phyloP scores from a whole-genome alignment of 2,888 invertebrate genomes.

The Polia nebulosa region DNA sequence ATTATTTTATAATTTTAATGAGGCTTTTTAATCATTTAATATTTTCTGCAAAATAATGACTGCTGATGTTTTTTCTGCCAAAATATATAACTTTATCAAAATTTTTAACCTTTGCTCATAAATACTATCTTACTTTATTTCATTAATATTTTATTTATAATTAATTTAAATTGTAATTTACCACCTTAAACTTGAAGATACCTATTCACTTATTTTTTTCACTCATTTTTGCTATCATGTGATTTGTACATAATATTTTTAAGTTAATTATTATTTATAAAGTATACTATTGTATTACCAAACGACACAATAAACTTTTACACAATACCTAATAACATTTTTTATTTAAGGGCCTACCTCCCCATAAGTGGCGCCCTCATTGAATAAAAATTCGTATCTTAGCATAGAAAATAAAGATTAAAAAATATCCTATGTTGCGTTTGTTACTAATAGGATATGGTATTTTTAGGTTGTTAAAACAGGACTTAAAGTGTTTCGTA shows the following conservation, averaged over 20 bases:
- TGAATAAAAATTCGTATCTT: no score
- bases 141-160: constrained; percentile 27
- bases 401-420: no score
- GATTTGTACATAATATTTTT: constrained; percentile 75
- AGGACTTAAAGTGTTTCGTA: no score
- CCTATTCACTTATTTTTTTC: constrained; percentile 40
- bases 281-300: constrained; percentile 69
- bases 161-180: constrained; percentile 43
- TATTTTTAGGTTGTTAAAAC: no score
- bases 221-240: constrained; percentile 67
- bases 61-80: constrained; percentile 28
- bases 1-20: constrained; percentile 14
- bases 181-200: constrained; percentile 10
- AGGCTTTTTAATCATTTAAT: constrained; percentile 38
- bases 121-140: constrained; percentile 5
- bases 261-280: constrained; percentile 62
- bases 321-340: constrained; percentile 61
- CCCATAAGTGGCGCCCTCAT: no score
- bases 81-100: constrained; percentile 19
- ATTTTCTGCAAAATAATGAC: constrained; percentile 31
- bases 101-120: constrained; percentile 7
- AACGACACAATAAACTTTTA: constrained; percentile 79
- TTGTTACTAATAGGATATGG: no score
- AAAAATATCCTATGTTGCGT: no score
- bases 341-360: no score